These are phyloP conservation scores for Euspilapteryx auroguttella DNA, from an alignment of 2,888 invertebrate genomes.

Conservation along the genomic window DNA sequence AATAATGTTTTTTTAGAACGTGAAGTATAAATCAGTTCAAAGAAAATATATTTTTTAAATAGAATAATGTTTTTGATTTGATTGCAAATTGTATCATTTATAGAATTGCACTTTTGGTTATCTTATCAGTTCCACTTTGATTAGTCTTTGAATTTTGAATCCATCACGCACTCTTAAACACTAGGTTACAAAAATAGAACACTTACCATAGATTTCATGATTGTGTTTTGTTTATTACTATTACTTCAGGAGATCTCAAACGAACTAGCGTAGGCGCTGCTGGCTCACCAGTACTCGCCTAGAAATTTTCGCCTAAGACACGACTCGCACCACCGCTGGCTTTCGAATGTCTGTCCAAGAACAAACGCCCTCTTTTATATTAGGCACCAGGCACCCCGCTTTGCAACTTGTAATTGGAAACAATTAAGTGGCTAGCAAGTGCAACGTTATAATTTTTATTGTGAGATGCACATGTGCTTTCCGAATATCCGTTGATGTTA, in stretches of 20 bases:
- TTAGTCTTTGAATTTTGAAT: too few relatives aligned
- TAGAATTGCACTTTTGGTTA: too few relatives aligned
- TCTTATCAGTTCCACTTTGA: too few relatives aligned
- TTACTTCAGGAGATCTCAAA: slow-evolving; percentile 50
- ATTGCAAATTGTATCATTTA: too few relatives aligned
- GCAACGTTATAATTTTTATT: slow-evolving; percentile 48
- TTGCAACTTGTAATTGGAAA: slow-evolving; percentile 41
- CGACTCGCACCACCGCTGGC: slow-evolving; percentile 35
- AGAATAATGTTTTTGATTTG: too few relatives aligned
- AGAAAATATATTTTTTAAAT: too few relatives aligned
- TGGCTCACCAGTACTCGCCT: slow-evolving; percentile 51
- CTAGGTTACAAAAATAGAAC: not conserved
- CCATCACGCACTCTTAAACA: too few relatives aligned
- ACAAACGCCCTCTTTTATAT: slow-evolving; percentile 44
- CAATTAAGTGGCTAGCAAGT: slow-evolving; percentile 50
- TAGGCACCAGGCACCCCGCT: slow-evolving; percentile 45
- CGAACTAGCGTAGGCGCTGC: slow-evolving; percentile 58
- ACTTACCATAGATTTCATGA: slow-evolving; percentile 60
- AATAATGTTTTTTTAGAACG: too few relatives aligned
- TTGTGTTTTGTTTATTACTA: slow-evolving; percentile 21
- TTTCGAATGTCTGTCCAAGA: slow-evolving; percentile 41
- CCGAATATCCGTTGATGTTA: too few relatives aligned
- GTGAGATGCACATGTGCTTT: slow-evolving; percentile 37
- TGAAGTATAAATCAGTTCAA: too few relatives aligned
- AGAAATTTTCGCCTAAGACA: slow-evolving; percentile 58